Percentiles rank a stretch among this genome's conserved stretches.
Evolutionary conservation across 2,113 vertebrate species (phyloP).

Genomic region (Ranitomeya imitator): DNA sequence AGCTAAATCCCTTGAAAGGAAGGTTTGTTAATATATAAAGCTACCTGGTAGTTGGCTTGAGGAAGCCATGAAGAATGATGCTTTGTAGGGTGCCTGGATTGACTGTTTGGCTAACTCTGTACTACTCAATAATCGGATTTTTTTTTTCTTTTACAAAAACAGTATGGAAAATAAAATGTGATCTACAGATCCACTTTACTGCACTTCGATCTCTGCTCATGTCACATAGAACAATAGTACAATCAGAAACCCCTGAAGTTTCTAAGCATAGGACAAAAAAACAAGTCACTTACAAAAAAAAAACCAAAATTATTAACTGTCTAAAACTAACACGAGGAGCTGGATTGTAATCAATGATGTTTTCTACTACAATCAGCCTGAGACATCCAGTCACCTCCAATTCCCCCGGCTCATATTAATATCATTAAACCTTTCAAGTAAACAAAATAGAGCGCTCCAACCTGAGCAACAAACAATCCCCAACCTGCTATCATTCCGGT

Average conservation of each 20-base stretch:
- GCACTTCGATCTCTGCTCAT: background rate
- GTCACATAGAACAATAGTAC: background rate
- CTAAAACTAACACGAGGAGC: constrained; percentile 32
- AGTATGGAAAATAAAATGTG: background rate
- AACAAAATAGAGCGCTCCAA: constrained; percentile 29
- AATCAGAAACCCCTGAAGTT: background rate
- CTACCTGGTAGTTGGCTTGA: too few relatives aligned
- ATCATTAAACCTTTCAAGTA: constrained; percentile 48
- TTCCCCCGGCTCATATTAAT: constrained; percentile 39
- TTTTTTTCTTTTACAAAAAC: too few relatives aligned
- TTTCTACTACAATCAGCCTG: constrained; percentile 24
- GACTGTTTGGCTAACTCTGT: too few relatives aligned
- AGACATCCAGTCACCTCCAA: constrained; percentile 49
- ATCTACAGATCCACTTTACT: background rate
- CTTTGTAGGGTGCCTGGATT: too few relatives aligned
- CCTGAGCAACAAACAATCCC: background rate
- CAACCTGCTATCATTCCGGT: background rate
- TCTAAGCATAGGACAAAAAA: constrained; percentile 1
- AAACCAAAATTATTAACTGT: constrained; percentile 38
- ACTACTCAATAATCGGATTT: too few relatives aligned
- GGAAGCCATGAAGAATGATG: too few relatives aligned
- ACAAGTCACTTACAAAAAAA: constrained; percentile 7
- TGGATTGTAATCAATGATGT: constrained; percentile 43
- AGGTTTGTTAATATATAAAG: too few relatives aligned
- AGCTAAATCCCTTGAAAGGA: too few relatives aligned